Conservation (phyloP, 2,113 vertebrate genomes). For the Mobula hypostoma region DNA sequence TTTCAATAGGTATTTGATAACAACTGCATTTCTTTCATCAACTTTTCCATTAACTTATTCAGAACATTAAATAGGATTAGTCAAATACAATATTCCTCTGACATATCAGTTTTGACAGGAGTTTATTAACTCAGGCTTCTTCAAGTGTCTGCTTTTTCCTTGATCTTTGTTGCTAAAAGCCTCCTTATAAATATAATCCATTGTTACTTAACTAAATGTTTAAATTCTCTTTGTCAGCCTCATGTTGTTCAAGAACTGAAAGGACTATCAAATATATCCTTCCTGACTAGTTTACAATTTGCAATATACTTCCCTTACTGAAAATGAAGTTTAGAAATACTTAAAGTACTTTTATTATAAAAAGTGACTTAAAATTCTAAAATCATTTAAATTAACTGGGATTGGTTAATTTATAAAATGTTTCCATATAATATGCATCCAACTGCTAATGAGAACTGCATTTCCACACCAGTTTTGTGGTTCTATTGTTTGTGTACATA, state of each 20-base stretch:
- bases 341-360: background rate
- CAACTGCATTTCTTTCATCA: no score
- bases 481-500: background rate
- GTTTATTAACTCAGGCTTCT: no score
- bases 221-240: background rate
- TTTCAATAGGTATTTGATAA: no score
- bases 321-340: background rate
- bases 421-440: background rate
- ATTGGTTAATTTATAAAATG: background rate
- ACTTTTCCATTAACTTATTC: no score
- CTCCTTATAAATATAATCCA: no score
- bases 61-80: no score
- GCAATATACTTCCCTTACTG: background rate
- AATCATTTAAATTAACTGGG: background rate
- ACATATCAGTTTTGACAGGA: no score
- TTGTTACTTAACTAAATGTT: background rate
- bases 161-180: no score
- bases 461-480: background rate
- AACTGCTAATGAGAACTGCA: background rate
- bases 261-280: background rate
- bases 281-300: background rate
- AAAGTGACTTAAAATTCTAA: background rate
- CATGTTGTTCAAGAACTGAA: background rate
- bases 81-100: no score
- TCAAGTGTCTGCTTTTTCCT: no score